phyloP scores from a whole-genome alignment of 2,113 vertebrate genomes.

The Hylia prasina region DNA sequence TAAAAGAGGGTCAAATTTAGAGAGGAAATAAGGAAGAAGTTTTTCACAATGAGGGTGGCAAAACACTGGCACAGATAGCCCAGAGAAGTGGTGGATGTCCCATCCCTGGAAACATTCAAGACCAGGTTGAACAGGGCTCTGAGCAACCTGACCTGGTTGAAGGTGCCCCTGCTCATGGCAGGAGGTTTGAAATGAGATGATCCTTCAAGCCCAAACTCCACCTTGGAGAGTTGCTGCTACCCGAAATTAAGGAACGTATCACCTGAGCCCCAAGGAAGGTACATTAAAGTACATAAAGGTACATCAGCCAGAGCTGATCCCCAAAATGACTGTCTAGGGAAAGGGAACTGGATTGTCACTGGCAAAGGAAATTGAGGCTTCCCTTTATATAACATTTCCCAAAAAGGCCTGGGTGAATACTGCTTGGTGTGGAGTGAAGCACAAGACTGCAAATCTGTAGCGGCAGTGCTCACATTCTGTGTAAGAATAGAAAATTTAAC shows the following conservation, averaged over 20 bases:
- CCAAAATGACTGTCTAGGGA: background rate
- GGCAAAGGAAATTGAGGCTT: background rate
- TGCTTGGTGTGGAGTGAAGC: background rate
- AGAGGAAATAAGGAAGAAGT: background rate
- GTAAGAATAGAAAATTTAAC: background rate
- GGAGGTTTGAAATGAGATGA: background rate
- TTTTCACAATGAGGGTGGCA: background rate
- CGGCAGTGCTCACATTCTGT: background rate
- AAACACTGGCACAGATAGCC: background rate
- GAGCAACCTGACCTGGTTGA: background rate
- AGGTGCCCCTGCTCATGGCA: background rate
- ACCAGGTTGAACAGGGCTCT: background rate
- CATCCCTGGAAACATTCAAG: no score
- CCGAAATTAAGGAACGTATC: background rate
- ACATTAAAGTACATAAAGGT: no score
- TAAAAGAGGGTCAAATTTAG: background rate
- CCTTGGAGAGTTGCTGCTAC: background rate
- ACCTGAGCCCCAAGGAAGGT: background rate
- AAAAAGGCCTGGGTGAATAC: background rate
- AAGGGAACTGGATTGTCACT: background rate
- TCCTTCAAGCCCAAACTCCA: background rate
- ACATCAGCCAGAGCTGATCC: background rate
- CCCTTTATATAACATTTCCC: background rate
- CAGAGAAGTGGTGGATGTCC: background rate
- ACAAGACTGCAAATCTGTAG: background rate